Base-by-base conservation (phyloP, 2,797 vertebrate genomes). In the Enteromius fasciolatus region DNA sequence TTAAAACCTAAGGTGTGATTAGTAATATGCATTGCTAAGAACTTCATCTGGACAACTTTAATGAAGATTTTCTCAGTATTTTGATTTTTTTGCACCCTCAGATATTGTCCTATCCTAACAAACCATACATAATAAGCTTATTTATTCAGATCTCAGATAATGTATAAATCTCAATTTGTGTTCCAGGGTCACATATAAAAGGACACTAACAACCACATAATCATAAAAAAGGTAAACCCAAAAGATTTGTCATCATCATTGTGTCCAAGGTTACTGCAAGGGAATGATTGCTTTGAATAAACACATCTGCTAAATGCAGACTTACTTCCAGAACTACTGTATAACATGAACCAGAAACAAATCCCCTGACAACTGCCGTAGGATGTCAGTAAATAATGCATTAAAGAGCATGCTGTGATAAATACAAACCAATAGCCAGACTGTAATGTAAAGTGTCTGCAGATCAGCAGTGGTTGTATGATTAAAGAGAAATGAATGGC, bases 401-500 rank as follows among this genome's bases (percentile, higher is more conserved):
- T 48, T 6, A 67, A 36, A 39, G 20, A 78, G 11, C 9, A 76
- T 14, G 39, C 25, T 14, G 39, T 25, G 17, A 36, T n/a, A 57
- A 39, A 39, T 76, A n/a, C 41, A 18, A 64, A 31, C 14, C 14
- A 63, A 17, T 15, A 63, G 14, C 15, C 59, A 63, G 28, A 31
- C 15, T 64, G 61, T 9, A 64, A 64, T 64, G n/a, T 28, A 41
- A 18, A 44, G 52, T 33, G 39, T 41, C 63, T 68, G 33, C 10
- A 79, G 25, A 44, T 39, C 64, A 25, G 17, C 23, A 57, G 10
- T 28, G 17, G 50, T 4, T 68, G 20, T 54, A 31, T 76, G 23
- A 61, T 57, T 57, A 44, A 76, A 76, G n/a, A 76, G n/a, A 36
- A 52, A 23, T 36, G 11, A 50, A 57, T 23, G n/a, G 28, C 23